These are phyloP conservation scores for Amphimallon solstitiale DNA, from an alignment of 2,888 invertebrate genomes.

Conservation along the genomic window DNA sequence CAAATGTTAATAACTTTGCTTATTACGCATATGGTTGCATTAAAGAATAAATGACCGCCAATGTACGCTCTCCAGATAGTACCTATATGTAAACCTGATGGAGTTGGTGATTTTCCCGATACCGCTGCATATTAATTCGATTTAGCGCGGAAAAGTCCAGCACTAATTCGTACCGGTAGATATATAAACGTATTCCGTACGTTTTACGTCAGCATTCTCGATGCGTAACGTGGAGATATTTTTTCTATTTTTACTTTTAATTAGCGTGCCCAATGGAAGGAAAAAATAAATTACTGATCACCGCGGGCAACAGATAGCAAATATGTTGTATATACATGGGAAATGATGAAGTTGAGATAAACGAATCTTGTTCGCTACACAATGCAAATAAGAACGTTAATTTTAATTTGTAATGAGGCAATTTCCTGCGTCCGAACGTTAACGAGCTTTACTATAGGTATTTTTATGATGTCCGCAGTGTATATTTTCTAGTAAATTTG, in stretches of 20 bases:
- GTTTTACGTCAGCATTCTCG: too few species aligned
- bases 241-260: conserved; percentile 23
- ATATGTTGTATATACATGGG: neutral
- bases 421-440: conserved; percentile 19
- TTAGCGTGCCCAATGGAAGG: conserved; percentile 15
- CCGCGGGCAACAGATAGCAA: conserved; percentile 15
- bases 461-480: conserved; percentile 17
- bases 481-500: conserved; percentile 16
- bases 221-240: neutral
- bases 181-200: too few species aligned
- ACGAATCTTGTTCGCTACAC: conserved; percentile 17
- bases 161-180: too few species aligned
- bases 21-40: too few species aligned
- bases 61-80: too few species aligned
- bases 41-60: too few species aligned
- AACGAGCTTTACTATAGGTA: conserved; percentile 18
- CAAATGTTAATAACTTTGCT: too few species aligned
- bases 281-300: conserved; percentile 21
- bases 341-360: conserved; percentile 21
- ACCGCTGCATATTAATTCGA: too few species aligned
- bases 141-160: too few species aligned
- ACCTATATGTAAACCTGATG: too few species aligned
- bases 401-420: conserved; percentile 32
- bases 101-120: too few species aligned
- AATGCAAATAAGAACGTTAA: conserved; percentile 32